These are phyloP conservation scores for Agrotis ipsilon DNA, from an alignment of 2,888 invertebrate genomes.

Conservation along the genomic window DNA sequence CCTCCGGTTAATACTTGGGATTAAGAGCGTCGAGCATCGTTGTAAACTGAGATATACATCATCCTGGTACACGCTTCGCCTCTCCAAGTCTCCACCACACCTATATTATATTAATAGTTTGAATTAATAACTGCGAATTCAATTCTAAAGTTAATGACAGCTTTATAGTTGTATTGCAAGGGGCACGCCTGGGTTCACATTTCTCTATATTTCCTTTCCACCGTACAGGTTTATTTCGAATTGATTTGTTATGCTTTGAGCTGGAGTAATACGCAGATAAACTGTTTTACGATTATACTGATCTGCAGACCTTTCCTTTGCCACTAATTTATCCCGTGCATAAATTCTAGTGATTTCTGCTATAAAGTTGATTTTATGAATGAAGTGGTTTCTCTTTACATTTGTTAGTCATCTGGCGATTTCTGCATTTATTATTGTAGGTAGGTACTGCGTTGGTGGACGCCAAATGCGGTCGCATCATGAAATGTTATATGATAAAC, in stretches of 20 bases:
- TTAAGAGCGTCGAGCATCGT: conserved; percentile 81
- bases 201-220: conserved; percentile 30
- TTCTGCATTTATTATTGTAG: conserved; percentile 27
- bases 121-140: conserved; percentile 62
- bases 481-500: conserved; percentile 55
- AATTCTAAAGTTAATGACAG: conserved; percentile 56
- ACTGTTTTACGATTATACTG: conserved; percentile 31
- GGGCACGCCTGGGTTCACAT: conserved; percentile 7
- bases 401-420: conserved; percentile 28
- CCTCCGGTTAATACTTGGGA: conserved; percentile 81
- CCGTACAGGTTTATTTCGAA: conserved; percentile 13
- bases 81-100: conserved; percentile 58
- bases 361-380: conserved; percentile 40
- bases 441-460: conserved; percentile 40
- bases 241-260: conserved; percentile 29
- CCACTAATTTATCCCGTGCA: conserved; percentile 14
- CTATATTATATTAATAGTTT: conserved; percentile 69
- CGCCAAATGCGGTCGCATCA: conserved; percentile 58
- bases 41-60: conserved; percentile 80
- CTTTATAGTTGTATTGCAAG: conserved; percentile 36
- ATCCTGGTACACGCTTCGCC: conserved; percentile 69
- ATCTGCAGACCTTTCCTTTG: conserved; percentile 27
- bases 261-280: conserved; percentile 16
- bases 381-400: conserved; percentile 20
- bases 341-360: conserved; percentile 28